Percentiles rank a stretch among this genome's conserved stretches.
Conservation (phyloP, 2,113 vertebrate genomes). For the Rhabdornis inornatus region DNA sequence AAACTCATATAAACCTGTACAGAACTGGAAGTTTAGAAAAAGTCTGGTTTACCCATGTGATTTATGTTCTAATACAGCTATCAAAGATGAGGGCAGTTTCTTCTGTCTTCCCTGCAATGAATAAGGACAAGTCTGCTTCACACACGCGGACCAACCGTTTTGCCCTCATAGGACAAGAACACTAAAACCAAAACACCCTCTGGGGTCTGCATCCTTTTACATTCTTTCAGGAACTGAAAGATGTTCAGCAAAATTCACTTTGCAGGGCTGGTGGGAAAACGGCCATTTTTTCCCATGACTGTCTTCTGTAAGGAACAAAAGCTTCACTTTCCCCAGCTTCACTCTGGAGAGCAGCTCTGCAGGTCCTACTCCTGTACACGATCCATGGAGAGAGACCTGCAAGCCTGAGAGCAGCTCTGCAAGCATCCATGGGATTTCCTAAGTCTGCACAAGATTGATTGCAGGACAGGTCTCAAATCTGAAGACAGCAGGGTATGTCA, state of each 20-base stretch:
- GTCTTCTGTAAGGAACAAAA: background rate
- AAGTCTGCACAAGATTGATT: background rate
- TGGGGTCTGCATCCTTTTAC: background rate
- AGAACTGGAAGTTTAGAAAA: background rate
- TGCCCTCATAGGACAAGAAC: background rate
- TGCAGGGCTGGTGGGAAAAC: background rate
- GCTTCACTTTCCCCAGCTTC: background rate
- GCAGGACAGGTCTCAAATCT: background rate
- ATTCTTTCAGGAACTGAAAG: background rate
- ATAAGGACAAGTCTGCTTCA: background rate
- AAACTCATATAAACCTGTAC: background rate
- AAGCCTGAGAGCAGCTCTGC: background rate
- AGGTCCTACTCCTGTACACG: background rate
- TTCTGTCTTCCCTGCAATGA: background rate
- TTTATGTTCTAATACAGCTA: background rate
- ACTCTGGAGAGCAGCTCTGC: background rate
- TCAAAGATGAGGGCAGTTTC: background rate
- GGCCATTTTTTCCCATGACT: background rate
- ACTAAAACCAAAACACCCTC: background rate
- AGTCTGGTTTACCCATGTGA: background rate
- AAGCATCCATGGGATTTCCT: background rate
- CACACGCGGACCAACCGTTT: rapidly evolving
- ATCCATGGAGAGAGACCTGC: background rate
- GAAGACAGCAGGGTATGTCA: background rate
- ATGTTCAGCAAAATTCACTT: background rate